Conservation (phyloP, 2,797 vertebrate species). For the Alectoris magna region DNA sequence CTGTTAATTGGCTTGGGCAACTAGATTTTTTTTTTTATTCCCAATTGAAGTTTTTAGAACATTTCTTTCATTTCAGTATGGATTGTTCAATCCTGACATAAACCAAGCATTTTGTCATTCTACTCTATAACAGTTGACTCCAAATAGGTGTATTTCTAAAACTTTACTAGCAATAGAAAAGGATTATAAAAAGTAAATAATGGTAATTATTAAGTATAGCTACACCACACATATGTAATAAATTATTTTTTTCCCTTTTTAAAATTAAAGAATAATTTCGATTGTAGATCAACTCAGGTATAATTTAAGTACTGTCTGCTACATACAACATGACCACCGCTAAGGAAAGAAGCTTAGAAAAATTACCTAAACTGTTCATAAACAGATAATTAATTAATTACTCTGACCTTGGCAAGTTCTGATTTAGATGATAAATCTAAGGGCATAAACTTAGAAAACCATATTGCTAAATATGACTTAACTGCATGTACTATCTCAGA, state of each 20-base stretch:
- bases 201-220: background rate
- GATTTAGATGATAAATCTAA: background rate
- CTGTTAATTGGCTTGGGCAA: background rate
- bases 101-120: background rate
- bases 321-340: background rate
- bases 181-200: background rate
- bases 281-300: background rate
- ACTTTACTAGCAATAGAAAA: background rate
- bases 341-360: background rate
- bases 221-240: rapidly evolving
- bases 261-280: background rate
- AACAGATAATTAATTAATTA: background rate
- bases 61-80: background rate
- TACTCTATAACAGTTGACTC: background rate
- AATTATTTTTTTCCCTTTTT: background rate
- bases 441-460: background rate
- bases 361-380: background rate
- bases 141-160: background rate
- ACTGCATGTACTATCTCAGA: background rate
- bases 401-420: background rate
- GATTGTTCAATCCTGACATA: background rate
- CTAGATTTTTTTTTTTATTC: background rate
- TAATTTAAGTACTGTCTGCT: background rate
- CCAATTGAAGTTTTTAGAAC: background rate
- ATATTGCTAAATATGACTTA: background rate